Evolutionary conservation across 2,888 invertebrate genomes (phyloP).

Genomic region (Lacanobia wlatinum): DNA sequence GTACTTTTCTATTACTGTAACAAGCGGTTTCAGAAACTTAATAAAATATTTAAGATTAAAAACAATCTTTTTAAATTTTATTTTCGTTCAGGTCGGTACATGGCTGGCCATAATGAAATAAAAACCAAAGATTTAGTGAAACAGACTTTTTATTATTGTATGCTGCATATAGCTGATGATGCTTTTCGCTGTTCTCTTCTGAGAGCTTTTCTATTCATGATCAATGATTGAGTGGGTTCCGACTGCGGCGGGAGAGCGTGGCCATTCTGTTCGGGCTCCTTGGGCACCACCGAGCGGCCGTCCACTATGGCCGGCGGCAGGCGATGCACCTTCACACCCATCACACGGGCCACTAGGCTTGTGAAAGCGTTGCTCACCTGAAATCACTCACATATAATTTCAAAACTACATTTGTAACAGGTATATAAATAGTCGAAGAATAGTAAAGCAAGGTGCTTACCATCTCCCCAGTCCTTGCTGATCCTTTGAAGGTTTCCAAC

Average conservation of each 20-base stretch:
- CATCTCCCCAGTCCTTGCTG: slow-evolving; percentile 94
- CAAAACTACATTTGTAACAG: not conserved
- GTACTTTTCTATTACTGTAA: slow-evolving; percentile 99
- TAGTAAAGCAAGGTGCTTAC: slow-evolving; percentile 77
- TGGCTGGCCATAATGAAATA: slow-evolving; percentile 7
- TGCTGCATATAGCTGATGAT: slow-evolving; percentile 88
- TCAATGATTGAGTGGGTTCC: slow-evolving; percentile 77
- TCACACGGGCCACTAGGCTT: slow-evolving; percentile 90
- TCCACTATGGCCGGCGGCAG: slow-evolving; percentile 65
- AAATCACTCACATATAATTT: slow-evolving; percentile 59
- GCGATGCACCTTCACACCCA: slow-evolving; percentile 76
- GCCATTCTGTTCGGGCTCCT: slow-evolving; percentile 59
- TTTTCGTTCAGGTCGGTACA: too few relatives aligned
- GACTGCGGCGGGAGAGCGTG: slow-evolving; percentile 58
- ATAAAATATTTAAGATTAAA: not conserved
- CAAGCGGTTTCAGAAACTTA: slow-evolving; percentile 4
- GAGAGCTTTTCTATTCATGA: slow-evolving; percentile 85
- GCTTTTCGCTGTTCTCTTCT: slow-evolving; percentile 82
- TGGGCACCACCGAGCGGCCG: slow-evolving; percentile 66
- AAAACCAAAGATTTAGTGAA: slow-evolving; percentile 56
- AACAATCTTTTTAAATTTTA: too few relatives aligned
- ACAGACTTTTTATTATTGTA: slow-evolving; percentile 81
- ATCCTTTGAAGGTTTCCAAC: slow-evolving; percentile 91
- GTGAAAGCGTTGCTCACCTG: slow-evolving; percentile 93
- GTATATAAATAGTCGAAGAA: too few relatives aligned